Base-by-base conservation (phyloP, 2,113 vertebrate genomes). In the Limnothrissa miodon region DNA sequence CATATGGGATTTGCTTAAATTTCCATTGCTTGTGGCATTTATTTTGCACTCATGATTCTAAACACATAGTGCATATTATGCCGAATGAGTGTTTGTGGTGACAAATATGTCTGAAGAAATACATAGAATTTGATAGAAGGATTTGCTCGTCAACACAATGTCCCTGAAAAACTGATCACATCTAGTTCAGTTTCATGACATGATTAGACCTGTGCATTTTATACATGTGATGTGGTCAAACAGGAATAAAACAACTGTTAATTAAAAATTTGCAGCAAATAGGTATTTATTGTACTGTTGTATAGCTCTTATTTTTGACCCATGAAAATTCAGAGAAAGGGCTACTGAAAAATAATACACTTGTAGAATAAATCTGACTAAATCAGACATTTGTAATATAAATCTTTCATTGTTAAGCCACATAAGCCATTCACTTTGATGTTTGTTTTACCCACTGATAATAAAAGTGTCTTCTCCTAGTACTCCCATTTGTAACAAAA, bases 381-480 rank as follows among this genome's bases (percentile, higher is more conserved):
- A n/a, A 56, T 56, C 19, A 56, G 4, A 56, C 19, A 56, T 56
- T 56, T 56, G 7, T 23, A 5, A 5, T 56, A 23, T 56, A 56
- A 62, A 29, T 29, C 23, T 59, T 29, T 29, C 9, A 62, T 25
- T 62, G 59, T 91, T 94, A 93, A 92, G 91, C 89, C 89, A 86
- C n/a, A n/a, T n/a, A n/a, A n/a, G 84, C 89, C 86, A 90, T 93
- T 93, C 91, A 88, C 91, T 94, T 92, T 92, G 91, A 94, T 93
- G 90, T 33, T 17, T 70, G n/a, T 87, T 85, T 91, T 86, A 89
- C 88, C 45, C 59, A 17, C 25, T 74, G 13, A 74, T 4, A 17
- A 13, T 74, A 17, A 1, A 86, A 33, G 36, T 79, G 82, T 82
- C 81, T 46, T 80, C 80, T 90, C 81, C 87, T n/a, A n/a, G 88